These are phyloP conservation scores for Gambusia yucatana DNA, from an alignment of 2,797 vertebrate species.

Conservation along the genomic window DNA sequence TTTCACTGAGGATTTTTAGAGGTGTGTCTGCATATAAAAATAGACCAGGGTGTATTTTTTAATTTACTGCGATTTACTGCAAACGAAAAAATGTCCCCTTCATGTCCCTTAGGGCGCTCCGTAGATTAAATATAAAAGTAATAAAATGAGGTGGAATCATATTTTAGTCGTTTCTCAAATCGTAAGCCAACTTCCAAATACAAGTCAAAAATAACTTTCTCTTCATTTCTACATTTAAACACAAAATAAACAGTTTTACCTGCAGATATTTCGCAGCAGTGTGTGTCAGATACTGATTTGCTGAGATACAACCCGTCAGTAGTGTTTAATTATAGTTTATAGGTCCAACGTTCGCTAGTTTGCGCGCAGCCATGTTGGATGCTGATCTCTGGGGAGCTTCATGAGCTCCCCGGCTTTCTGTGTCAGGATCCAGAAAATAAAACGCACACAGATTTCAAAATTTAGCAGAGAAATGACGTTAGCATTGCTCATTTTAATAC, in stretches of 20 bases:
- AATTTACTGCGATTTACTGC: too few species aligned
- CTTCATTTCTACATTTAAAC: neutral
- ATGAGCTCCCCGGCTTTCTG: neutral
- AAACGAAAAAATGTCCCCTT: too few species aligned
- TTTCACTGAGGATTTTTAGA: too few species aligned
- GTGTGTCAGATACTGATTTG: neutral
- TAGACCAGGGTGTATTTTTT: too few species aligned
- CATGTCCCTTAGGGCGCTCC: too few species aligned
- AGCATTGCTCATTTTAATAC: neutral
- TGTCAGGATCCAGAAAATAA: neutral
- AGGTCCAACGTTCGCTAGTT: neutral
- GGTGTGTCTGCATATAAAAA: too few species aligned
- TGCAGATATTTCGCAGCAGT: neutral
- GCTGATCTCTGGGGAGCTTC: neutral
- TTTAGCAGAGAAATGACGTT: neutral
- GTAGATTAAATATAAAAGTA: neutral
- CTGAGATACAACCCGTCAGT: too few species aligned
- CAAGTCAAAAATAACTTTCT: neutral
- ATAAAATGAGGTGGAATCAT: neutral
- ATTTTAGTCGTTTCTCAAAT: neutral
- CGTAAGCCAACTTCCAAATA: neutral
- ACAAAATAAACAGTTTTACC: neutral
- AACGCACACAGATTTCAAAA: neutral
- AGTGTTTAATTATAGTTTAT: neutral
- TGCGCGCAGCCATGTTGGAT: neutral